Conservation (phyloP, 2,797 vertebrate species). For the Gadopsis bispinosus region DNA sequence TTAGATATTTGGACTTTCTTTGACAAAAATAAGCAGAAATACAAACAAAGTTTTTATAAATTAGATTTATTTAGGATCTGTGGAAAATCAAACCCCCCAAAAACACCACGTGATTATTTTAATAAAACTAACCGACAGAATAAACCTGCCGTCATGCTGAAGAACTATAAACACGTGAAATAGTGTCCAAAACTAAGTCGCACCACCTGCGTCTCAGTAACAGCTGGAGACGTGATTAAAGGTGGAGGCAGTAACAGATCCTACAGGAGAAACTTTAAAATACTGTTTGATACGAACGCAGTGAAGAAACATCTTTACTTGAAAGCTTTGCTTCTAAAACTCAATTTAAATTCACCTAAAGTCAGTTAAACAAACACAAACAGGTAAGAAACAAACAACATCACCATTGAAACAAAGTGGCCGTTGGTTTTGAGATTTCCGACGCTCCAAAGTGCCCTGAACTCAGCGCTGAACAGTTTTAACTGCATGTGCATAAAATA, state of each 20-base stretch:
- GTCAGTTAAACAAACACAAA: not conserved
- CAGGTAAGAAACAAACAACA: not conserved
- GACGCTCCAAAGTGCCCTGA: too few relatives aligned
- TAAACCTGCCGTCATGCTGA: not conserved
- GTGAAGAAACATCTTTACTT: not conserved
- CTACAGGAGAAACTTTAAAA: not conserved
- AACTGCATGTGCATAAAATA: too few relatives aligned
- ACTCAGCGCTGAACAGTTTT: too few relatives aligned
- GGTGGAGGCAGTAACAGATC: conserved; percentile 27
- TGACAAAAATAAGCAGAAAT: not conserved
- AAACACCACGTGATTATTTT: not conserved
- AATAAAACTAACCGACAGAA: not conserved
- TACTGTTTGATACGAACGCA: not conserved
- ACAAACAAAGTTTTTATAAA: not conserved
- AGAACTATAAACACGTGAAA: not conserved
- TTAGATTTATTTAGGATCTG: conserved; percentile 6
- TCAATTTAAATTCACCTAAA: not conserved
- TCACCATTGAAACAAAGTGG: not conserved
- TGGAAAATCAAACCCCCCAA: not conserved
- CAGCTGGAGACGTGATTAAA: not conserved
- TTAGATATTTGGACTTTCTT: too few relatives aligned
- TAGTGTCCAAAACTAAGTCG: not conserved
- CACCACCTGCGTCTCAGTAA: not conserved
- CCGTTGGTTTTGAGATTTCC: too few relatives aligned
- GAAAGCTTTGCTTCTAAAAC: too few relatives aligned